Percentiles rank a stretch among this genome's conserved stretches.
Conservation (phyloP, 2,888 invertebrate species). For the Rhodophaea formosa region DNA sequence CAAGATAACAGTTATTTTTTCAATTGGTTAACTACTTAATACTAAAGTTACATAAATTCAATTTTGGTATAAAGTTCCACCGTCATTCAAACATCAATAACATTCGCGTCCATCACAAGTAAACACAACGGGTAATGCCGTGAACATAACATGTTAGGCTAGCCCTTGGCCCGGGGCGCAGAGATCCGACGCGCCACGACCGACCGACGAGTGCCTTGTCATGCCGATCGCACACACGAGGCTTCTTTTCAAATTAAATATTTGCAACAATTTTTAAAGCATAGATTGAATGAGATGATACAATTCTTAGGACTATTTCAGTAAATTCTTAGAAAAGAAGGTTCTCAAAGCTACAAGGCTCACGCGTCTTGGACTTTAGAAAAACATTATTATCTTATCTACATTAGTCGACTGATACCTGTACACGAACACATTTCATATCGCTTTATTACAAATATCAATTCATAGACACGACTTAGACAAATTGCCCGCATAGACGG, state of each 20-base stretch:
- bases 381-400: conserved; percentile 9
- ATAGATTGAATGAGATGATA: conserved; percentile 14
- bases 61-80: conserved; percentile 8
- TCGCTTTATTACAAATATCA: conserved; percentile 30
- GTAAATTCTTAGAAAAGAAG: conserved; percentile 12
- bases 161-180: background rate
- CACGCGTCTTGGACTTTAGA: conserved; percentile 19
- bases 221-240: background rate
- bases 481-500: conserved; percentile 3
- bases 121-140: conserved; percentile 7
- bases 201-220: background rate
- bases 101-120: conserved; percentile 14
- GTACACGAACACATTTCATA: conserved; percentile 35
- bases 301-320: background rate
- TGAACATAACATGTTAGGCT: conserved; percentile 14
- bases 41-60: conserved; percentile 16
- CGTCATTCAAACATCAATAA: conserved; percentile 13
- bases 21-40: conserved; percentile 18
- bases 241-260: background rate
- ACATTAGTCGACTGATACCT: conserved; percentile 24
- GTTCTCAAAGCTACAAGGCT: conserved; percentile 23
- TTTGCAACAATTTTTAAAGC: background rate
- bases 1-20: conserved; percentile 6
- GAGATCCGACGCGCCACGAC: background rate
- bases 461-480: conserved; percentile 26